phyloP scores from a whole-genome alignment of 92 coral and sea anemone species.

The Phenganax marumi region DNA sequence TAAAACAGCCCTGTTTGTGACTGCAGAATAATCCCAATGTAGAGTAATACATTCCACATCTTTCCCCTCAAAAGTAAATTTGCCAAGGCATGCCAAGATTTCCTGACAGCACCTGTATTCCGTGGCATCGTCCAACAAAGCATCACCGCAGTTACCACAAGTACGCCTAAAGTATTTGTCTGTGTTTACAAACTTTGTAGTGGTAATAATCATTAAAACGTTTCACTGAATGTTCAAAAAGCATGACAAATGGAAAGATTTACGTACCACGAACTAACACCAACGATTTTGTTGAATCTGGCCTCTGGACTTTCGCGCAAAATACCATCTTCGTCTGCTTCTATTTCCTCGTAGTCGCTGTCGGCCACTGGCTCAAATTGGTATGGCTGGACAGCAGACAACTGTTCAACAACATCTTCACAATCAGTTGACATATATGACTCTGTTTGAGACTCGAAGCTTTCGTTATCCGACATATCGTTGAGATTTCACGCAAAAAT shows the following conservation, averaged over 20 bases:
- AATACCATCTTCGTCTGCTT: no score
- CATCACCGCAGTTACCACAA: background rate
- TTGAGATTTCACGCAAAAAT: no score
- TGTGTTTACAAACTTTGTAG: background rate
- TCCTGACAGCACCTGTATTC: constrained; percentile 9
- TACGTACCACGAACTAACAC: constrained; percentile 13
- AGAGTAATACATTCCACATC: background rate
- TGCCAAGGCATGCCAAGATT: background rate
- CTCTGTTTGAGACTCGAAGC: no score
- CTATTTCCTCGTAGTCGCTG: no score
- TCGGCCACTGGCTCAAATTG: no score
- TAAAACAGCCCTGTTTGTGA: constrained; percentile 14
- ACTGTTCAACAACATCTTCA: constrained; percentile 14
- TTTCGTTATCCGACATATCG: no score
- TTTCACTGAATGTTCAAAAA: no score
- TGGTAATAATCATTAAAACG: background rate
- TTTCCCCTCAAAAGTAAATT: constrained; percentile 11
- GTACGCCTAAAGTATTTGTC: background rate
- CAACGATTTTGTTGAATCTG: no score
- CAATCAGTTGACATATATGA: no score
- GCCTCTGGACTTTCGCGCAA: no score
- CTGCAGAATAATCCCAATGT: constrained; percentile 17
- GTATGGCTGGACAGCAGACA: constrained; percentile 7
- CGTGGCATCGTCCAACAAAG: background rate
- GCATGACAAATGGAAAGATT: background rate